phyloP scores from a whole-genome alignment of 2,113 vertebrate species.

The Platichthys flesus region DNA sequence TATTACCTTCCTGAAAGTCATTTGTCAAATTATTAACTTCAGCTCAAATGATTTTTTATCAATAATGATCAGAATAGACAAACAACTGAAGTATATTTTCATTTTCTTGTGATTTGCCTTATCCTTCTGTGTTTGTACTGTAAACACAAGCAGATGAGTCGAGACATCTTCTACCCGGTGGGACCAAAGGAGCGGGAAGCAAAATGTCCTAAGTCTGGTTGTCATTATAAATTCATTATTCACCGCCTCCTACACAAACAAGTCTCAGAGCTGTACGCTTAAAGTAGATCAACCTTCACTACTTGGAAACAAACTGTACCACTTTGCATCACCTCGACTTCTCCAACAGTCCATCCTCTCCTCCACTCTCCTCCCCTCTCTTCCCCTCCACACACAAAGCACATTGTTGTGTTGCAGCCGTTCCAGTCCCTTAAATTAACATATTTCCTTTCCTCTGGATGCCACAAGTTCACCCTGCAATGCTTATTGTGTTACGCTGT shows the following conservation, averaged over 20 bases:
- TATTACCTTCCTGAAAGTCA: constrained; percentile 1
- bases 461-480: constrained; percentile 44
- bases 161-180: constrained; percentile 25
- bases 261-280: constrained; percentile 48
- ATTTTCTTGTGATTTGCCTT: background rate
- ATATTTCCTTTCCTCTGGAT: constrained; percentile 24
- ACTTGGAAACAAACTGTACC: constrained; percentile 27
- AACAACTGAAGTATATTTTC: background rate
- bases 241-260: constrained; percentile 61
- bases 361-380: background rate
- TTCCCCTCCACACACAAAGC: constrained; percentile 1
- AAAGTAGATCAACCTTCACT: constrained; percentile 34
- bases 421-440: constrained; percentile 36
- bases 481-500: constrained; percentile 16
- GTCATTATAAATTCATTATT: constrained; percentile 66
- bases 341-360: constrained; percentile 17
- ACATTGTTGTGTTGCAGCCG: constrained; percentile 9
- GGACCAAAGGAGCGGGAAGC: constrained; percentile 21
- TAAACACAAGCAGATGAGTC: constrained; percentile 14
- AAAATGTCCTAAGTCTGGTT: constrained; percentile 41
- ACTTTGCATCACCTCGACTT: background rate
- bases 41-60: constrained; percentile 2
- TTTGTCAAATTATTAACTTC: background rate
- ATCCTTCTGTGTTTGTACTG: constrained; percentile 3
- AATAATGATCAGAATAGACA: background rate